phyloP scores from a whole-genome alignment of 2,113 vertebrate species.

The Pogona vitticeps region DNA sequence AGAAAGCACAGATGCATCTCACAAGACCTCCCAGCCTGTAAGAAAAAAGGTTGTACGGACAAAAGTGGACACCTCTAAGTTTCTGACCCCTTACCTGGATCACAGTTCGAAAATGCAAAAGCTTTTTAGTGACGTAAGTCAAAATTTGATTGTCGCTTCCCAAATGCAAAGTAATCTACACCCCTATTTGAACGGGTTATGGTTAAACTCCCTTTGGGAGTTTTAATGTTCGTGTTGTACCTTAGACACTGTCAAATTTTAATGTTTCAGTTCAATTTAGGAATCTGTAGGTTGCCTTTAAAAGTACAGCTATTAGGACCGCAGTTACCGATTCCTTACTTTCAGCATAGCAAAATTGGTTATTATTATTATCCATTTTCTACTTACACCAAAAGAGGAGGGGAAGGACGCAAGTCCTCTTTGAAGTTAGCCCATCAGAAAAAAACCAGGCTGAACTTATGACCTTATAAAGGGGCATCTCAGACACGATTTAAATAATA shows the following conservation, averaged over 20 bases:
- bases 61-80: slow-evolving; percentile 94
- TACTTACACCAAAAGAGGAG: neutral
- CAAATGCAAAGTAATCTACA: neutral
- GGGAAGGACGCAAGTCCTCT: neutral
- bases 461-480: too few species aligned
- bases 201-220: neutral
- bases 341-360: neutral
- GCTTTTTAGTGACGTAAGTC: slow-evolving; percentile 89
- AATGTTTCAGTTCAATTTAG: neutral
- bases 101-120: slow-evolving; percentile 98
- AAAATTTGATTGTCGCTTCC: neutral
- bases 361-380: neutral
- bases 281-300: neutral
- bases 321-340: neutral
- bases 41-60: slow-evolving; percentile 82
- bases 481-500: neutral
- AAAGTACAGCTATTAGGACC: neutral
- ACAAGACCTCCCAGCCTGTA: slow-evolving; percentile 72
- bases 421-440: neutral
- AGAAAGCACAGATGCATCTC: neutral
- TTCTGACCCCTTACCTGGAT: slow-evolving; percentile 94
- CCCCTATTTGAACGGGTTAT: neutral
- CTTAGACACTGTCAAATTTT: neutral
- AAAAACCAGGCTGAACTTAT: neutral
- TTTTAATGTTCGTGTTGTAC: neutral